These are phyloP conservation scores for Mesochorus sp. DNA, from an alignment of 2,888 invertebrate species.

Conservation along the genomic window DNA sequence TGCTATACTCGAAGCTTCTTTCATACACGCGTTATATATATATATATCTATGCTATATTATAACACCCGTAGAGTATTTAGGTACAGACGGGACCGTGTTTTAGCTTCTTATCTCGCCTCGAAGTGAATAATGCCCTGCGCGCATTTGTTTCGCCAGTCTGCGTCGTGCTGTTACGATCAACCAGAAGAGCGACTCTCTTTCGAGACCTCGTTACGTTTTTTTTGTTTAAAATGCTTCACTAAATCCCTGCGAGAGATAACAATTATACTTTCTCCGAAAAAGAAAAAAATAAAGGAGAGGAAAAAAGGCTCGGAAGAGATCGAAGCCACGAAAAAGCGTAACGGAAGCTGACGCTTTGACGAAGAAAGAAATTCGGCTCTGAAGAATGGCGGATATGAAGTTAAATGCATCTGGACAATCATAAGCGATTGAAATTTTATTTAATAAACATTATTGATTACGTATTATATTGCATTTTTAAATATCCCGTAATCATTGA, in stretches of 20 bases:
- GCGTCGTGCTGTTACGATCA: slow-evolving; percentile 20
- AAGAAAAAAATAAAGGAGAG: background rate
- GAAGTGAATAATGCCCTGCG: slow-evolving; percentile 56
- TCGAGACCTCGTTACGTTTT: slow-evolving; percentile 13
- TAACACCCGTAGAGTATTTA: slow-evolving; percentile 33
- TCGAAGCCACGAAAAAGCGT: background rate
- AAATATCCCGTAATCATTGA: too few species aligned
- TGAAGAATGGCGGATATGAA: background rate
- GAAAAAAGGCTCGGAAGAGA: background rate
- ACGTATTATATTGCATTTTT: too few species aligned
- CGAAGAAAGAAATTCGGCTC: background rate
- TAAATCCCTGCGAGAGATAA: background rate
- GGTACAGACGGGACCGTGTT: slow-evolving; percentile 50
- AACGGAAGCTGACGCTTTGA: background rate
- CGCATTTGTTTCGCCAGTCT: slow-evolving; percentile 39
- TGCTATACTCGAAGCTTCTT: slow-evolving; percentile 18
- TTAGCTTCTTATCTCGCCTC: slow-evolving; percentile 53
- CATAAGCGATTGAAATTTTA: background rate
- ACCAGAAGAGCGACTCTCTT: slow-evolving; percentile 19
- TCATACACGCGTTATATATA: background rate
- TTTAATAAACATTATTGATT: too few species aligned
- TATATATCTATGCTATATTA: background rate
- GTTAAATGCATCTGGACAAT: background rate
- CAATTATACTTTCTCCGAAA: slow-evolving; percentile 5
- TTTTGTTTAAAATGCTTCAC: background rate